phyloP scores from a whole-genome alignment of 1,140 invertebrate species.

The Daktulosphaira vitifoliae region DNA sequence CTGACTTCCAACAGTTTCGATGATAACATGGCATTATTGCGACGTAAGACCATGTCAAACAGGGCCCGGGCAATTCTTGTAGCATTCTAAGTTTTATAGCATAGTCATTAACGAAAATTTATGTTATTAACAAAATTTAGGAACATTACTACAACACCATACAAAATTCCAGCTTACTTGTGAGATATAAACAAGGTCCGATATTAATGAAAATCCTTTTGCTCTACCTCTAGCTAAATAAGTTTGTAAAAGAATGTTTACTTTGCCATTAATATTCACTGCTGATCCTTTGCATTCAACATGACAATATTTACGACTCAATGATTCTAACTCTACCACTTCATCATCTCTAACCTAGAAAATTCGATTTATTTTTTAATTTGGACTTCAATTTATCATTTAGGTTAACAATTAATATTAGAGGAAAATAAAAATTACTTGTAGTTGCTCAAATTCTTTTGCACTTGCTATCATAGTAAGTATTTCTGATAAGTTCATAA shows the following conservation, averaged over 20 bases:
- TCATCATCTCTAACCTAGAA: constrained; percentile 86
- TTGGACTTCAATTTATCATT: no score
- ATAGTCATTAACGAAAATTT: no score
- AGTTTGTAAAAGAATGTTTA: constrained; percentile 92
- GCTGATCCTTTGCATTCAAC: constrained; percentile 65
- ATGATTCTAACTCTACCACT: constrained; percentile 74
- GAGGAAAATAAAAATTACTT: constrained; percentile 53
- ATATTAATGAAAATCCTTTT: constrained; percentile 80
- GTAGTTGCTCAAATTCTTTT: constrained; percentile 93
- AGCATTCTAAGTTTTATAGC: constrained; percentile 61
- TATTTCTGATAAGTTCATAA: constrained; percentile 82
- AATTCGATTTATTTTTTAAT: constrained; percentile 33
- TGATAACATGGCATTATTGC: constrained; percentile 82
- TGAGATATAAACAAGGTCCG: constrained; percentile 86
- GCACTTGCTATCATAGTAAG: constrained; percentile 80
- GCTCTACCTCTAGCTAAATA: constrained; percentile 72
- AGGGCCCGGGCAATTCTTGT: constrained; percentile 80
- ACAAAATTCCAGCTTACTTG: constrained; percentile 64
- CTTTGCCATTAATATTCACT: constrained; percentile 91
- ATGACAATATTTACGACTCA: constrained; percentile 63
- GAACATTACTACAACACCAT: no score
- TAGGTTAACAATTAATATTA: no score
- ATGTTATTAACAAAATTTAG: no score
- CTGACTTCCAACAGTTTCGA: constrained; percentile 68
- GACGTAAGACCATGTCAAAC: constrained; percentile 86